Evolutionary conservation across 2,113 vertebrate genomes (phyloP).

Genomic region (Shinisaurus crocodilurus): DNA sequence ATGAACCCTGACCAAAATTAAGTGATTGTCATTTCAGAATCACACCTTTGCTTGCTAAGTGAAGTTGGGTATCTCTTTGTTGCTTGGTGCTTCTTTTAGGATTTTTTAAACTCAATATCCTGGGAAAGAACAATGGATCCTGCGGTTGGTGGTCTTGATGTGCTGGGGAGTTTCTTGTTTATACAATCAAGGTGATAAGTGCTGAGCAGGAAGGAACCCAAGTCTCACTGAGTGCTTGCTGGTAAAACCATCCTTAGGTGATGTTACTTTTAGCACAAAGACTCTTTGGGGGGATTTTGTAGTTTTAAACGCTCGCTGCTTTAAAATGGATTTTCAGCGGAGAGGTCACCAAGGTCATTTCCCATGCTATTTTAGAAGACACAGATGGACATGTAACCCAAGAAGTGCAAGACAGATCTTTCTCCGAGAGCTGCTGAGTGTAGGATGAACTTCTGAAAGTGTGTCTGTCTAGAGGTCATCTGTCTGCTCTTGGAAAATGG

Average conservation of each 20-base stretch:
- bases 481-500: slow-evolving; percentile 13
- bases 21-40: neutral
- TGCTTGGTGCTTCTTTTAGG: neutral
- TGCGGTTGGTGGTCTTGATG: neutral
- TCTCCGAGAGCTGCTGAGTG: slow-evolving; percentile 9
- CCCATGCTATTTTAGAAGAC: slow-evolving; percentile 24
- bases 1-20: neutral
- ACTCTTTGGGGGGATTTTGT: neutral
- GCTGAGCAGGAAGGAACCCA: neutral
- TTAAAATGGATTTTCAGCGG: slow-evolving; percentile 4
- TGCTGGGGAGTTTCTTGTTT: neutral
- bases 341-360: neutral
- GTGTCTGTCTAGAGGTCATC: slow-evolving; percentile 15
- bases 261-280: neutral
- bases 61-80: neutral
- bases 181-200: neutral
- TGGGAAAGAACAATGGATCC: neutral
- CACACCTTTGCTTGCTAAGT: neutral
- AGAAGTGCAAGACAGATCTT: neutral
- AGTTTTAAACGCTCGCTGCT: neutral
- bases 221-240: neutral
- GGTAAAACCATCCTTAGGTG: neutral
- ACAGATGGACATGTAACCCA: slow-evolving; percentile 5
- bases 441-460: slow-evolving; percentile 30
- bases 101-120: neutral